phyloP scores from a whole-genome alignment of 2,113 vertebrate genomes.

The Thalassoma bifasciatum region DNA sequence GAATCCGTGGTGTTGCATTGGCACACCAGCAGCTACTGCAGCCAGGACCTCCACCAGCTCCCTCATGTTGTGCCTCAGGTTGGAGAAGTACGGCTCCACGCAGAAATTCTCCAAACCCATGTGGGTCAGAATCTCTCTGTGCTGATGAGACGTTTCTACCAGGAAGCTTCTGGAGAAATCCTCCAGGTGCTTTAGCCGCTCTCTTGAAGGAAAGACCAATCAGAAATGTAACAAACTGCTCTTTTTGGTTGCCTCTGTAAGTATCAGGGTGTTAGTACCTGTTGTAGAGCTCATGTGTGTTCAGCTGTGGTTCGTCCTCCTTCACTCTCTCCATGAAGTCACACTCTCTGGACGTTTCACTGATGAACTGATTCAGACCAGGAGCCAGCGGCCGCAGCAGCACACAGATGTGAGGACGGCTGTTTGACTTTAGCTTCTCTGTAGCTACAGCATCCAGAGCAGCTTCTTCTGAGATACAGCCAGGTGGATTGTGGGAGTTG shows the following conservation, averaged over 20 bases:
- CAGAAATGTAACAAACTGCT: no score
- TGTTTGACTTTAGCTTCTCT: conserved; percentile 93
- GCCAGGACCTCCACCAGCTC: conserved; percentile 90
- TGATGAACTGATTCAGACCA: conserved; percentile 88
- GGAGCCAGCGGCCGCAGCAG: conserved; percentile 88
- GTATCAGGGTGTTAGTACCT: conserved; percentile 52
- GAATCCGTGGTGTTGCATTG: conserved; percentile 84
- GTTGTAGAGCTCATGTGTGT: conserved; percentile 82
- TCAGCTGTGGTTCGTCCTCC: conserved; percentile 73
- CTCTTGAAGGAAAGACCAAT: conserved; percentile 75
- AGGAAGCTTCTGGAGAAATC: conserved; percentile 88
- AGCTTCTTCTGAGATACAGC: conserved; percentile 83
- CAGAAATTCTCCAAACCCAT: conserved; percentile 93
- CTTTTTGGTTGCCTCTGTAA: no score
- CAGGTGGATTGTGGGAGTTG: not conserved
- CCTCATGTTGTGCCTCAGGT: conserved; percentile 92
- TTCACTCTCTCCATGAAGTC: conserved; percentile 90
- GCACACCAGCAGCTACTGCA: conserved; percentile 88
- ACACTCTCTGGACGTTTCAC: conserved; percentile 88
- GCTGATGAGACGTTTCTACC: conserved; percentile 81
- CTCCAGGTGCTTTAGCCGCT: conserved; percentile 85
- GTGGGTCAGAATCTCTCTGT: conserved; percentile 87
- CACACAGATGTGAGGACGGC: conserved; percentile 90
- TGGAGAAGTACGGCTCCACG: conserved; percentile 90
- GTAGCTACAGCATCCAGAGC: conserved; percentile 89